Base-by-base conservation (phyloP, 2,113 vertebrate genomes). In the Gorilla gorilla region DNA sequence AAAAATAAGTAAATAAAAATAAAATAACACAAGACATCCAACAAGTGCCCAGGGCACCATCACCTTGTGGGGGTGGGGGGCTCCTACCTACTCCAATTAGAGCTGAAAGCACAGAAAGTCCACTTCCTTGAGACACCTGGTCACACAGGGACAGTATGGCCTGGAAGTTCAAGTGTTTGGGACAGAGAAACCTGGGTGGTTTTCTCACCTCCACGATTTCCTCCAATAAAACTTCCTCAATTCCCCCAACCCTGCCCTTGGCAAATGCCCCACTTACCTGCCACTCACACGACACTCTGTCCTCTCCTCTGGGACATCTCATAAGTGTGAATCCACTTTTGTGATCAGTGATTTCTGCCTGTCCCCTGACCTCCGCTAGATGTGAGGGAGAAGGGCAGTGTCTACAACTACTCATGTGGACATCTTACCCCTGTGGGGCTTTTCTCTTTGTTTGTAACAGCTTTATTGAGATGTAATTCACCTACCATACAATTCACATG, bases 371-470 rank as follows among this genome's bases (percentile, higher is more conserved):
- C 6, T 55, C 52, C 6, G 18, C 52, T 68, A 16, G 40, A 32
- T 22, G 17, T 61, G 40, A 35, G 25, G 40, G 27, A 40, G n/a
- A 45, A 16, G 3, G 35, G 32, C 68, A n/a, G 30, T 3, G 32
- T 18, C 16, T 13, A n/a, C 5, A 17, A 4, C 68, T 17, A 5
- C 32, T 32, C 52, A 1, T 17, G 13, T 57, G 76, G 66, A 66
- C 12, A 5, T 6, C 45, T 82, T 12, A 22, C 4, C 32, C 5
- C 55, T 1, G 3, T 0, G 40, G 61, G 25, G 22, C 4, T 1
- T 13, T n/a, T 35, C 27, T 30, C 35, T 70, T 35, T 2, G 25
- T 57, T 35, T 8, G 23, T 43, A 27, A 64, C 9, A 57, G 32
- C 38, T 76, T 78, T 78, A 45, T 35, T 48, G 38, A 40, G 78